Conservation (phyloP, 2,113 vertebrate species). For the Heliornis fulica region DNA sequence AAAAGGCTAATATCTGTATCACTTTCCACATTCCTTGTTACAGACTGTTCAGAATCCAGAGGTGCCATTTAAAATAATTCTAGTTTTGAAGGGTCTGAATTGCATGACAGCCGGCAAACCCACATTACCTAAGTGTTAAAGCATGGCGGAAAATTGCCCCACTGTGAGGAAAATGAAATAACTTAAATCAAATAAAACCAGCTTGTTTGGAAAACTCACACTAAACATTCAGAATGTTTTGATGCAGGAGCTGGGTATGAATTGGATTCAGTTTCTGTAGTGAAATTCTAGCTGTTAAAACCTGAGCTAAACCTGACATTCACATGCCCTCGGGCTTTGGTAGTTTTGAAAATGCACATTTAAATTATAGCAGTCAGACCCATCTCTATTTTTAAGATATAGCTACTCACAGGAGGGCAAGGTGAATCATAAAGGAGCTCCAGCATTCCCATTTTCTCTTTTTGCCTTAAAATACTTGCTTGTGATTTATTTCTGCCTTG, state of each 20-base stretch:
- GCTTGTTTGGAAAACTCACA: background rate
- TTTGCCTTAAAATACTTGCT: background rate
- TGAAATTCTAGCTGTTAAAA: background rate
- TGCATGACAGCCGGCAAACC: background rate
- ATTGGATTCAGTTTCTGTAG: background rate
- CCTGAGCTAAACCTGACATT: background rate
- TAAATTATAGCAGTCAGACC: background rate
- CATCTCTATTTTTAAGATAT: background rate
- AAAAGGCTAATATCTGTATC: background rate
- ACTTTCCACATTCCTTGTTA: background rate
- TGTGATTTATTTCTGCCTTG: constrained; percentile 7
- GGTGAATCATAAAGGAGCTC: background rate
- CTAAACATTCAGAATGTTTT: background rate
- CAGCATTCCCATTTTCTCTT: background rate
- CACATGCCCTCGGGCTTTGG: background rate
- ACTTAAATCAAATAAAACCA: background rate
- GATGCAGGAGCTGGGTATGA: background rate
- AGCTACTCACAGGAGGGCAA: background rate
- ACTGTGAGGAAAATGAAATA: background rate
- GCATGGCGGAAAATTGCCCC: background rate
- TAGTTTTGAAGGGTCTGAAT: background rate
- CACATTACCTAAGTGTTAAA: background rate
- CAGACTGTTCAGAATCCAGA: background rate
- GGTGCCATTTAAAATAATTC: background rate
- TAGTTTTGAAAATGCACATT: background rate